Base-by-base conservation (phyloP, 2,888 invertebrate species). In the Chydorus sphaericus region DNA sequence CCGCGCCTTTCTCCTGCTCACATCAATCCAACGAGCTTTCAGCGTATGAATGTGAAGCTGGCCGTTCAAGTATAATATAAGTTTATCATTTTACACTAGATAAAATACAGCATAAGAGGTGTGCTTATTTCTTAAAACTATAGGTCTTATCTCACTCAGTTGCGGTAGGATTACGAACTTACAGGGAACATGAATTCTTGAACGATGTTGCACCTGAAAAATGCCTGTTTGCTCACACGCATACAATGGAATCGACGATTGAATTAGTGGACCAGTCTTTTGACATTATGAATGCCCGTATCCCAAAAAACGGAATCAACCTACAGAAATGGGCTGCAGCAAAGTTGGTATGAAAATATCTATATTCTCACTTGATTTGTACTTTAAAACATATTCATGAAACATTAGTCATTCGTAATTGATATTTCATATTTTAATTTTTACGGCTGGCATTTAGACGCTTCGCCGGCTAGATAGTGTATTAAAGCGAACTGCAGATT, bases 201-300 rank as follows among this genome's bases (percentile, higher is more conserved):
- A 23, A 26, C 16, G 44, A 44, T 11, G 20, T 29, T 18, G 38
- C 16, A 38, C 5, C 4, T 16, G 18, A 7, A 29, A 30, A 18
- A 50, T n/a, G n/a, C n/a, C n/a, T n/a, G 28, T 50, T 50, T 30
- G 30, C 16, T n/a, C 23, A 33, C 7, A 18, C 33, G 20, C 16
- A 52, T 11, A 16, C 30, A 14, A 31, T 33, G 11, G 31, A 30
- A 16, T 18, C 16, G 36, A 16, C 36, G 18, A 16, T 52, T 16
- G 33, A 14, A 18, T 33, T 52, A 36, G 20, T 52, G 52, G 36
- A 52, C 52, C 33, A 52, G 3, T 11, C n/a, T 20, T 52, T 52
- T 26, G 52, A 52, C 23, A 23, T 29, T 8, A 33, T 36, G 23
- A 52, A 52, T 33, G 16, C 33, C 23, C 16, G 52, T 33, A 18